phyloP scores from a whole-genome alignment of 1,140 invertebrate genomes.

The Chironomus tepperi region DNA sequence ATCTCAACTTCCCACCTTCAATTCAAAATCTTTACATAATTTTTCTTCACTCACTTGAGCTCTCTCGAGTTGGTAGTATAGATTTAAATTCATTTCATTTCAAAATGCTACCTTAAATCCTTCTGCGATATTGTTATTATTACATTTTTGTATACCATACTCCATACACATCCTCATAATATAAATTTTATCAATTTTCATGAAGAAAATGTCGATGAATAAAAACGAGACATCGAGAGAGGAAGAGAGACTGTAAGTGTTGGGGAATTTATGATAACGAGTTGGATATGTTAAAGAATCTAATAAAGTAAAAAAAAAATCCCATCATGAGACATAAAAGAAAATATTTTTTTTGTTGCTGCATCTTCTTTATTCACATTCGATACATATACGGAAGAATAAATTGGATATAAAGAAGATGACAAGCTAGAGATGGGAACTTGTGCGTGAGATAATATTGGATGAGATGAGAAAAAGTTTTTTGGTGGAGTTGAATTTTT shows the following conservation, averaged over 20 bases:
- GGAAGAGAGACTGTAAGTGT: too few species aligned
- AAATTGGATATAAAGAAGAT: too few species aligned
- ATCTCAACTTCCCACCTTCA: background rate
- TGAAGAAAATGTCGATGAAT: background rate
- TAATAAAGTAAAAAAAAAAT: background rate
- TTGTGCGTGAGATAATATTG: too few species aligned
- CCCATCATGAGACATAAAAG: background rate
- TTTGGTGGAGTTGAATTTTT: too few species aligned
- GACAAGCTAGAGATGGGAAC: too few species aligned
- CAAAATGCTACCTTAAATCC: background rate
- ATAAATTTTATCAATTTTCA: slow-evolving; percentile 9
- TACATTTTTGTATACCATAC: background rate
- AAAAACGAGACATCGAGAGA: background rate
- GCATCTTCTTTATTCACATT: background rate
- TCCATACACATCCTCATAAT: background rate
- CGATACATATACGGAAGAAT: too few species aligned
- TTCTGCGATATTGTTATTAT: slow-evolving; percentile 17
- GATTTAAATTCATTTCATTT: slow-evolving; percentile 19
- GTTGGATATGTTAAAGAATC: background rate
- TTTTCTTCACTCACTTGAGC: background rate
- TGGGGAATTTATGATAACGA: slow-evolving; percentile 21
- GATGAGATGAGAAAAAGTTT: too few species aligned
- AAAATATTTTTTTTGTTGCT: background rate
- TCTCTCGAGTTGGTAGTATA: background rate
- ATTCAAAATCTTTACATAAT: background rate